Evolutionary conservation across 2,888 invertebrate genomes (phyloP).

Genomic region (Monochamus alternatus): DNA sequence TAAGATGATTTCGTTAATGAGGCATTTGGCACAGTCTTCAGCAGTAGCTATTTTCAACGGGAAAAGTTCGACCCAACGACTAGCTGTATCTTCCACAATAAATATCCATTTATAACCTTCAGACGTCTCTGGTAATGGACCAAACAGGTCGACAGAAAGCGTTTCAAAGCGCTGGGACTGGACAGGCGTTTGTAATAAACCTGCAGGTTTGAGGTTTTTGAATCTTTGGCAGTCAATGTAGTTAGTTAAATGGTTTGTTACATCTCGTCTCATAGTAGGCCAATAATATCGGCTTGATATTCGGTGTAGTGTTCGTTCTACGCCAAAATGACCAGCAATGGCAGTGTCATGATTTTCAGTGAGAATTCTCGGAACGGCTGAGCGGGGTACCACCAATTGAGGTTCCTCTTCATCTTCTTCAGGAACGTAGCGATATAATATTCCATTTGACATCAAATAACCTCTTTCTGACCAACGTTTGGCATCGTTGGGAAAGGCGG

Average conservation of each 20-base stretch:
- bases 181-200: constrained; percentile 54
- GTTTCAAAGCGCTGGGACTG: constrained; percentile 47
- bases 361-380: constrained; percentile 19
- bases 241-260: constrained; percentile 42
- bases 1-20: constrained; percentile 56
- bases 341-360: constrained; percentile 36
- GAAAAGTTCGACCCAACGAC: constrained; percentile 58
- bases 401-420: constrained; percentile 34
- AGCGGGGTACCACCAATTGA: constrained; percentile 50
- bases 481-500: constrained; percentile 17
- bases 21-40: constrained; percentile 46
- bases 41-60: constrained; percentile 41
- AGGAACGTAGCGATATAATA: constrained; percentile 47
- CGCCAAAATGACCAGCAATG: constrained; percentile 36
- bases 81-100: constrained; percentile 57
- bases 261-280: constrained; percentile 36
- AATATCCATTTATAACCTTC: constrained; percentile 52
- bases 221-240: constrained; percentile 46
- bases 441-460: constrained; percentile 47
- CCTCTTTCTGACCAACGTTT: constrained; percentile 45
- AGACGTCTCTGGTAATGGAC: constrained; percentile 47
- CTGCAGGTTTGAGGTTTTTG: constrained; percentile 54
- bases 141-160: constrained; percentile 50
- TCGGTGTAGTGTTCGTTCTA: constrained; percentile 21
- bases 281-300: constrained; percentile 32